These are phyloP conservation scores for Arctia plantaginis DNA, from an alignment of 2,888 invertebrate species.

Conservation along the genomic window DNA sequence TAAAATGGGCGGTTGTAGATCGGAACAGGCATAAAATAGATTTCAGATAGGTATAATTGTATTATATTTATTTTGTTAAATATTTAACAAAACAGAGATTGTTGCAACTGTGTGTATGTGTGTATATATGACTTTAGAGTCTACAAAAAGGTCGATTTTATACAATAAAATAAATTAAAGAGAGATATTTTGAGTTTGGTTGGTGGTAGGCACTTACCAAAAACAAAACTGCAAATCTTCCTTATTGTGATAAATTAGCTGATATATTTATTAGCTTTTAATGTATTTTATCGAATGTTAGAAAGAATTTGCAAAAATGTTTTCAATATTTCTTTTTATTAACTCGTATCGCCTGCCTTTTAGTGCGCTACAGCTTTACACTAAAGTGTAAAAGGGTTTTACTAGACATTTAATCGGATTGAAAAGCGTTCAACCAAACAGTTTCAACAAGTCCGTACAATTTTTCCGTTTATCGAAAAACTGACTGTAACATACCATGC, in stretches of 20 bases:
- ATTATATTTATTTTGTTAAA: too few relatives aligned
- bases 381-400: slow-evolving; percentile 4
- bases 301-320: neutral
- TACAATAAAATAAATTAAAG: too few relatives aligned
- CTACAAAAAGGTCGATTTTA: too few relatives aligned
- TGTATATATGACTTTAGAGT: too few relatives aligned
- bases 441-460: slow-evolving; percentile 7
- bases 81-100: too few relatives aligned
- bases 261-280: neutral
- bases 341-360: slow-evolving; percentile 1
- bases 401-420: slow-evolving; percentile 11
- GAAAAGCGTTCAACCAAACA: neutral
- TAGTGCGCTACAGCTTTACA: slow-evolving; percentile 1
- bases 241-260: neutral
- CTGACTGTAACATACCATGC: neutral
- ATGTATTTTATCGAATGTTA: neutral
- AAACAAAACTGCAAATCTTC: neutral
- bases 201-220: too few relatives aligned
- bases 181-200: too few relatives aligned
- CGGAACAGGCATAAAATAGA: too few relatives aligned
- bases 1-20: too few relatives aligned
- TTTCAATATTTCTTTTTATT: neutral
- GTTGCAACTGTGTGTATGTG: too few relatives aligned
- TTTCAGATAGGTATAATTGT: too few relatives aligned
- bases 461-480: slow-evolving; percentile 1